Evolutionary conservation across 2,888 invertebrate species (phyloP).

Genomic region (Mythimna lalbum): DNA sequence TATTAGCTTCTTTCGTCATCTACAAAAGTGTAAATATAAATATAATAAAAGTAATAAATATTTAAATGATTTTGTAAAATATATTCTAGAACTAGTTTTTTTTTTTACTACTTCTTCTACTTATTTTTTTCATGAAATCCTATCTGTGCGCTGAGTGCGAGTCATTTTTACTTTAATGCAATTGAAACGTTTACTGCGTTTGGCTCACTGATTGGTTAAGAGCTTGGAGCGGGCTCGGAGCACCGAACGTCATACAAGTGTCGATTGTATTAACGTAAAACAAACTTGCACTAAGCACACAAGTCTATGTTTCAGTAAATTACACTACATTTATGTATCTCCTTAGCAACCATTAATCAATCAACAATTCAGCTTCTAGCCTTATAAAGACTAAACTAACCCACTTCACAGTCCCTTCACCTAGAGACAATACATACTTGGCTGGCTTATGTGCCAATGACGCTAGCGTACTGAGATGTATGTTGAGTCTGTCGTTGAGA

Average conservation of each 20-base stretch:
- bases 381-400: slow-evolving; percentile 41
- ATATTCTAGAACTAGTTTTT: background rate
- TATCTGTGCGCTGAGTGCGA: no score
- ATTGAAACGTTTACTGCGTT: no score
- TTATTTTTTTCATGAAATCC: background rate
- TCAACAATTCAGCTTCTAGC: slow-evolving; percentile 10
- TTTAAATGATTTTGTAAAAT: background rate
- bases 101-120: background rate
- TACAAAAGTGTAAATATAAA: no score
- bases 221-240: no score
- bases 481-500: slow-evolving; percentile 89
- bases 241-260: no score
- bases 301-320: background rate
- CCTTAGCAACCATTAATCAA: slow-evolving; percentile 4
- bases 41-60: no score
- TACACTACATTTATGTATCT: background rate
- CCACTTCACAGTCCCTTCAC: slow-evolving; percentile 54
- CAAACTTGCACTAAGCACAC: no score
- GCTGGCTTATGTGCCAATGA: slow-evolving; percentile 85
- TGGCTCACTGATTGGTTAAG: no score
- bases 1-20: background rate
- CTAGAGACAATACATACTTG: slow-evolving; percentile 77
- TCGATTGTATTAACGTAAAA: no score
- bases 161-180: no score
- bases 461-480: slow-evolving; percentile 86